These are phyloP conservation scores for Dyspetes luteomarginatus DNA, from an alignment of 2,888 invertebrate genomes.

Conservation along the genomic window DNA sequence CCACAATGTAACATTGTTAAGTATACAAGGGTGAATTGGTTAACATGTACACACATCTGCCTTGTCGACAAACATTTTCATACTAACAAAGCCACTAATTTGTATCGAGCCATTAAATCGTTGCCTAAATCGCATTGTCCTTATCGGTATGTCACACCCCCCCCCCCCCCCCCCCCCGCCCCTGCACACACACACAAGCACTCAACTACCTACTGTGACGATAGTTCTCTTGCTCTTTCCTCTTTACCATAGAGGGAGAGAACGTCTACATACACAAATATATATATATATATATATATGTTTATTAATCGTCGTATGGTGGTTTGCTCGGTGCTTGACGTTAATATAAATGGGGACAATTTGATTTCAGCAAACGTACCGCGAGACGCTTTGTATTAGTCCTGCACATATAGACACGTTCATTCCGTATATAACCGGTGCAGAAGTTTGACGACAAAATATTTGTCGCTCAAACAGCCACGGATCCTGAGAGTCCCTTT, in stretches of 20 bases:
- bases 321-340: constrained; percentile 48
- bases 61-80: constrained; percentile 1
- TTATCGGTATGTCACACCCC: too few relatives aligned
- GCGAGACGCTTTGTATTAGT: constrained; percentile 82
- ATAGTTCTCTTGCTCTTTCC: too few relatives aligned
- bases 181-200: neutral
- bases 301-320: constrained; percentile 23
- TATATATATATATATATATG: constrained; percentile 22
- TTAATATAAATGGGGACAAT: constrained; percentile 72
- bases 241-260: constrained; percentile 3
- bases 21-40: neutral
- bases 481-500: constrained; percentile 79
- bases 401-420: constrained; percentile 83
- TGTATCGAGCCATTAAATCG: constrained; percentile 29
- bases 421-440: constrained; percentile 75
- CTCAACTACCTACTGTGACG: too few relatives aligned
- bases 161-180: neutral
- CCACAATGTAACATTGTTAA: neutral
- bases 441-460: constrained; percentile 84
- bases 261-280: neutral
- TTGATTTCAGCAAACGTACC: constrained; percentile 81
- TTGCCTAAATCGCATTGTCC: constrained; percentile 22
- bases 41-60: neutral
- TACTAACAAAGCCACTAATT: constrained; percentile 21
- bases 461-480: constrained; percentile 83